Percentiles rank a stretch among this genome's conserved stretches.
Evolutionary conservation across 2,113 vertebrate species (phyloP).

Genomic region (Cyrtonyx montezumae): DNA sequence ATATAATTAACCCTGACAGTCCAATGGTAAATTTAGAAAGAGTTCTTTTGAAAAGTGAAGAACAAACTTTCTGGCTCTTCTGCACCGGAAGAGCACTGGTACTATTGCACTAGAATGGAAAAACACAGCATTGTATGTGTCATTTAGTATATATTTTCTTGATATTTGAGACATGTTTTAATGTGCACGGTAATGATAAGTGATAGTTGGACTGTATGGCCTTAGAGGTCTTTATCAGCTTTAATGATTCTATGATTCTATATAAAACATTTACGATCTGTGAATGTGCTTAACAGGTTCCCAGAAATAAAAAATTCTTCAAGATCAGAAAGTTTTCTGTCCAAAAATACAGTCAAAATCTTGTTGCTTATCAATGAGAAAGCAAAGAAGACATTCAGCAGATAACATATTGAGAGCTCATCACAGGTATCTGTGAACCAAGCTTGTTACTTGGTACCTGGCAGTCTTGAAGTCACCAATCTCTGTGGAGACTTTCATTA

Average conservation of each 20-base stretch:
- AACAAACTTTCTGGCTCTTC: neutral
- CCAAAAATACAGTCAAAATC: neutral
- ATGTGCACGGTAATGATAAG: too few relatives aligned
- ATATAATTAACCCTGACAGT: slow-evolving; percentile 26
- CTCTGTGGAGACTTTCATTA: neutral
- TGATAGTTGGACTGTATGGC: too few relatives aligned
- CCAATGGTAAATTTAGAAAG: slow-evolving; percentile 20
- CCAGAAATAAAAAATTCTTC: neutral
- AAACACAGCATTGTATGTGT: neutral
- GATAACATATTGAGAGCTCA: neutral
- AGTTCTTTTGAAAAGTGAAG: slow-evolving; percentile 16
- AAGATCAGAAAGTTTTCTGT: neutral
- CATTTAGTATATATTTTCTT: neutral
- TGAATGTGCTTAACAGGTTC: neutral
- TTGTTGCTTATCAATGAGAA: neutral
- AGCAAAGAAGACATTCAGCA: neutral
- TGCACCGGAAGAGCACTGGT: neutral
- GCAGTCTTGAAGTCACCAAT: slow-evolving; percentile 5
- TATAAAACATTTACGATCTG: neutral
- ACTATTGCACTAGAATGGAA: neutral
- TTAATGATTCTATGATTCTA: neutral
- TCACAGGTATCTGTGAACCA: neutral
- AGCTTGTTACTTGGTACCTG: neutral
- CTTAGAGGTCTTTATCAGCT: too few relatives aligned
- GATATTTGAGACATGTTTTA: too few relatives aligned